Percentiles rank a stretch among this genome's conserved stretches.
Conservation (phyloP, 1,140 invertebrate species). For the Halesus radiatus region DNA sequence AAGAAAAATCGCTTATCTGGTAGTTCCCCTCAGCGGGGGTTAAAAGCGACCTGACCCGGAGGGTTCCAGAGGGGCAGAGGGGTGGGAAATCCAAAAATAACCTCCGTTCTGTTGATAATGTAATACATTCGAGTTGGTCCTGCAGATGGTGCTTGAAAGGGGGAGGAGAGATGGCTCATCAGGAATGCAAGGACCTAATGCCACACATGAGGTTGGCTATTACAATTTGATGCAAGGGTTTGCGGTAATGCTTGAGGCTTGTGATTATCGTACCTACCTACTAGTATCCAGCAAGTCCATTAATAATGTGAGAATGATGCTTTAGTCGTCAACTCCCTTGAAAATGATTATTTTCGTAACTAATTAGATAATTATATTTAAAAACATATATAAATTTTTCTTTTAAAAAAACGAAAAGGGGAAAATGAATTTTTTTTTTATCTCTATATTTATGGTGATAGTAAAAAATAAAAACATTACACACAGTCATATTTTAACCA, state of each 20-base stretch:
- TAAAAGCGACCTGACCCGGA: not conserved
- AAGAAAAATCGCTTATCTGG: constrained; percentile 32
- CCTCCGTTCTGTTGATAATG: constrained; percentile 29
- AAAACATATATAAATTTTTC: too few species aligned
- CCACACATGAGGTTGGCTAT: not conserved
- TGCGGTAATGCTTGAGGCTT: not conserved
- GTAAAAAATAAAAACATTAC: too few species aligned
- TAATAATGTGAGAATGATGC: not conserved
- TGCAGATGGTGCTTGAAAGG: constrained; percentile 22
- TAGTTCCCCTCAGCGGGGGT: not conserved
- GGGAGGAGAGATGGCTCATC: not conserved
- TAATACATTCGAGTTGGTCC: not conserved
- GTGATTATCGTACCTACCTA: not conserved
- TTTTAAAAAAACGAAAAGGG: too few species aligned
- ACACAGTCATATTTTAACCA: too few species aligned
- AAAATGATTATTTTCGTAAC: too few species aligned
- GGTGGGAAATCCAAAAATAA: constrained; percentile 19
- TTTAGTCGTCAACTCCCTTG: not conserved
- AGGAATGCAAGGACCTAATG: constrained; percentile 13
- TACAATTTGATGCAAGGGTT: not conserved
- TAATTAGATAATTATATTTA: too few species aligned
- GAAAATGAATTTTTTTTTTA: too few species aligned
- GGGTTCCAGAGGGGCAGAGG: not conserved
- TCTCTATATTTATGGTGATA: too few species aligned
- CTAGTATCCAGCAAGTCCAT: not conserved